Evolutionary conservation across 2,888 invertebrate genomes (phyloP), one percentile per base, ranked within the genome.

Genomic region (Synergus japonicus): DNA sequence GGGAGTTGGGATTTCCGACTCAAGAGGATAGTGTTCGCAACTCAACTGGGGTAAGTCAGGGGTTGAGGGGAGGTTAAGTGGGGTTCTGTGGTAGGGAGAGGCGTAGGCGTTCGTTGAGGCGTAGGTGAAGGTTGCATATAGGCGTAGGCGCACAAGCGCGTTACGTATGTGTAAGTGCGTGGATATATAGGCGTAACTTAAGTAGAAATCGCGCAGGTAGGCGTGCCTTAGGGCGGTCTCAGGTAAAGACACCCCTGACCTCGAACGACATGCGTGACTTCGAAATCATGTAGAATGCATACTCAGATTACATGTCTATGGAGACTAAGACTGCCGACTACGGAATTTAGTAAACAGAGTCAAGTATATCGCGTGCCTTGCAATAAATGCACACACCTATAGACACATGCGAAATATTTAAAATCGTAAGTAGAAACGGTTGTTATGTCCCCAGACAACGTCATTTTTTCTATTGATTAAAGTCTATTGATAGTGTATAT

Each of bases 221-320:
- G 92, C 92, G 92, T 91, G 90, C 89, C 92, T 88, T 89, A 88
- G 91, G 92, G 91, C 91, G 91, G 91, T 83, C 89, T 91, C 90
- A 91, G 90, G 90, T 91, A 89, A 89, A 86, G 88, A 84, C 80
- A 83, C 80, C 79, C 81, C 84, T 84, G 84, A 84, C 82, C 81
- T 79, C 81, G 81, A 37, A 81, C 63, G 63, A 15, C 43, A 60
- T 63, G 73, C 54, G 73, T 73, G 9, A 73, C 73, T 54, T 18
- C n/a, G 15, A 73, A 73, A 54, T 73, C 49, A 73, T 73, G 73
- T 37, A 44, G 49, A 69, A 44, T 44, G n/a, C 69, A 69, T 15
- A 69, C 29, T 37, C 5, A 15, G 29, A 73, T 73, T 58, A 58
- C 49, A 73, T 12, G 10, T 73, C 18, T 49, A 7, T 46, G 49